Evolutionary conservation across 2,113 vertebrate genomes (phyloP).

Genomic region (Ifrita kowaldi): DNA sequence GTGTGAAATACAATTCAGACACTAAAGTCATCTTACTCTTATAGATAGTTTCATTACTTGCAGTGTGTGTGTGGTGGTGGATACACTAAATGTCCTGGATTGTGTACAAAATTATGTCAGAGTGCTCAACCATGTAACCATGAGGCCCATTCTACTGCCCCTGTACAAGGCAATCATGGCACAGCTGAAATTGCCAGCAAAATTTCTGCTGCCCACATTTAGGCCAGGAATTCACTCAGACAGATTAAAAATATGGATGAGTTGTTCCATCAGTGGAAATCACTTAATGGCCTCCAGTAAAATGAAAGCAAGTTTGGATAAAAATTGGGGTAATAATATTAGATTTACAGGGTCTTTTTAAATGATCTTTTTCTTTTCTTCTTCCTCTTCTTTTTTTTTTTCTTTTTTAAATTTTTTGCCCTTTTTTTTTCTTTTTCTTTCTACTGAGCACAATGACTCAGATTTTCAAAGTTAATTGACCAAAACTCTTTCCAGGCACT

Average conservation of each 20-base stretch:
- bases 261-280: neutral
- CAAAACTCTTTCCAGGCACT: neutral
- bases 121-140: neutral
- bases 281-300: neutral
- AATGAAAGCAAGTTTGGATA: neutral
- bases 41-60: neutral
- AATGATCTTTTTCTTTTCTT: neutral
- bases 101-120: neutral
- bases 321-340: neutral
- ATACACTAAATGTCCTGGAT: neutral
- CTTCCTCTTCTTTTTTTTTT: too few species aligned
- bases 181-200: neutral
- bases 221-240: neutral
- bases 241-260: neutral
- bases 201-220: neutral
- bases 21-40: neutral
- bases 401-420: fast-evolving
- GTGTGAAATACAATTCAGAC: neutral
- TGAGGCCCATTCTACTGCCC: neutral
- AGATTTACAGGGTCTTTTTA: neutral
- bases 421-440: neutral
- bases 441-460: neutral
- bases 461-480: neutral
- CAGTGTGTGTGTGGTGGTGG: neutral
- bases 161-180: neutral